Conservation (phyloP, 2,113 vertebrate genomes). For the Oriolus oriolus region DNA sequence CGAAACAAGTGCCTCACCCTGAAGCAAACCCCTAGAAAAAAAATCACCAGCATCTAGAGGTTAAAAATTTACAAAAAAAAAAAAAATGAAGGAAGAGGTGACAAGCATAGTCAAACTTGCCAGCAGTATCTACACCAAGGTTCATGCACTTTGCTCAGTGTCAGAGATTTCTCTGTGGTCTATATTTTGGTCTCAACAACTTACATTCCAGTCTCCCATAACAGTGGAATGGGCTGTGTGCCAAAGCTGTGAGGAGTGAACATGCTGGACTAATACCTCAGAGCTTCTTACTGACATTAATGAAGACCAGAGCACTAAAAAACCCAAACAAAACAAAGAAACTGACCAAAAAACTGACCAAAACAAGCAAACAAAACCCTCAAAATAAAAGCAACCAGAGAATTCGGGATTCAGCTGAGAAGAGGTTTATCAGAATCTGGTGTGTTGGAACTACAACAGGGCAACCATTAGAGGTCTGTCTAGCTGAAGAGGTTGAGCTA, state of each 20-base stretch:
- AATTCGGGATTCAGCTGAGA: neutral
- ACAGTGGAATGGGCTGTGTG: neutral
- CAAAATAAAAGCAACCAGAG: neutral
- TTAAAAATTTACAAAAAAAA: neutral
- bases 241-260: neutral
- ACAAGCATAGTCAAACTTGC: neutral
- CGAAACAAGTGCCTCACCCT: neutral
- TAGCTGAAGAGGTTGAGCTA: neutral
- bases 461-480: neutral
- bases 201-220: neutral
- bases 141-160: neutral
- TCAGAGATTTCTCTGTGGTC: neutral
- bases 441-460: neutral
- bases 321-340: neutral
- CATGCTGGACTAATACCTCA: neutral
- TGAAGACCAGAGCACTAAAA: neutral
- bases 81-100: neutral
- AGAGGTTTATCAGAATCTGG: neutral
- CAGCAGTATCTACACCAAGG: neutral
- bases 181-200: neutral
- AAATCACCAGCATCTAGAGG: neutral
- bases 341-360: rapidly evolving
- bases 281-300: neutral
- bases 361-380: neutral
- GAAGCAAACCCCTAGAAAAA: neutral